Percentiles rank a stretch among this genome's conserved stretches.
phyloP scores from a whole-genome alignment of 2,797 vertebrate genomes.

The Gymnoscopelus microlampas region DNA sequence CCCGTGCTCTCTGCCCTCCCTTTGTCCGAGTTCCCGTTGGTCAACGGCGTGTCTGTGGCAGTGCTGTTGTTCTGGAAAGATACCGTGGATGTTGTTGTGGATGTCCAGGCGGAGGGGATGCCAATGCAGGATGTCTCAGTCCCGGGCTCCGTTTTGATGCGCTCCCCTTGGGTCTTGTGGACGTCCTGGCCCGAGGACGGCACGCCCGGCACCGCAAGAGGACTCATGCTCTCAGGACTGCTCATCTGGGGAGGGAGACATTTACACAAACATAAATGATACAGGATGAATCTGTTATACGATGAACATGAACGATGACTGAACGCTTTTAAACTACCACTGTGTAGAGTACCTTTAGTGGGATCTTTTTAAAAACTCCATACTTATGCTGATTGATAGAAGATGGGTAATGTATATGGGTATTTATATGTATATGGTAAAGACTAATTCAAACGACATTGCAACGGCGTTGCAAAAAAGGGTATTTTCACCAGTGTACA shows the following conservation, averaged over 20 bases:
- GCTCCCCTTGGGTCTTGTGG: conserved; percentile 85
- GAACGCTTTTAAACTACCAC: too few species aligned
- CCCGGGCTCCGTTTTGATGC: conserved; percentile 89
- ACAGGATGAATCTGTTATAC: not conserved
- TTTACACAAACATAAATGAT: not conserved
- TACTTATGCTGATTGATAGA: too few species aligned
- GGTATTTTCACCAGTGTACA: too few species aligned
- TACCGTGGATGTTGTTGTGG: conserved; percentile 55
- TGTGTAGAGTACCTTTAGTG: too few species aligned
- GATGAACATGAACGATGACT: too few species aligned
- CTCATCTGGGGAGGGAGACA: conserved; percentile 84
- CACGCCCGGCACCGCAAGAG: conserved; percentile 81
- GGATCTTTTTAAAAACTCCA: too few species aligned
- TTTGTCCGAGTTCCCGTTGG: conserved; percentile 87
- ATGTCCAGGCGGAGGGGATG: conserved; percentile 26
- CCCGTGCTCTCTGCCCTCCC: conserved; percentile 61
- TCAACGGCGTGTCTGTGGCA: conserved; percentile 64
- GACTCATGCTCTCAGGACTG: conserved; percentile 90
- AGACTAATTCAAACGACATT: too few species aligned
- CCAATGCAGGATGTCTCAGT: conserved; percentile 67
- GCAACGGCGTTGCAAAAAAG: too few species aligned
- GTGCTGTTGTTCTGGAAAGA: conserved; percentile 28
- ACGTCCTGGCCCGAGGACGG: conserved; percentile 85
- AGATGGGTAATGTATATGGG: too few species aligned
- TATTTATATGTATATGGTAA: too few species aligned